Evolutionary conservation across 2,888 invertebrate species (phyloP), one percentile per base, ranked within the genome.

Genomic region (Folsomia candida): DNA sequence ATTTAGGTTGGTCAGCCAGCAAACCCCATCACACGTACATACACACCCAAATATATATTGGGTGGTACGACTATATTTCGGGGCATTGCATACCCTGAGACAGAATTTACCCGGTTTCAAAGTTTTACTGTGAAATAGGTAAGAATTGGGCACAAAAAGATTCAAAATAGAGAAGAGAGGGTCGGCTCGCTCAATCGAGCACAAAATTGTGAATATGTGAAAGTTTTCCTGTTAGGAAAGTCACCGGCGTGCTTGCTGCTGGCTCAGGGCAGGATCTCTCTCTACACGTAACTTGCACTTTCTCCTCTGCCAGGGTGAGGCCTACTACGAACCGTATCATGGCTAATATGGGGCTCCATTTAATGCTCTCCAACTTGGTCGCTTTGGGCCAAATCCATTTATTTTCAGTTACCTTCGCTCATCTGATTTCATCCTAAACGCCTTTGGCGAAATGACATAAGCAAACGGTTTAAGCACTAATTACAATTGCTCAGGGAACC

Each of bases 161-260:
- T 11, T 18, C 47, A n/a, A 26, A 6, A 60, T 9, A 26, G 25
- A 25, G 26, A 60, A 60, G 4, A 22, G 11, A 22, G 26, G 60
- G 25, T 26, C 27, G 9, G 57, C 57, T 62, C 29, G 64, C 24
- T 51, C 64, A 51, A 64, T 64, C 24, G 51, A 64, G 64, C 64
- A 64, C 51, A 47, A 64, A 64, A 51, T 47, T 51, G 64, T 64
- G 51, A 37, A 64, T 37, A 64, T 64, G 64, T 64, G 64, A 64
- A 64, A 64, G 51, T 47, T 64, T 64, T 22, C 47, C 47, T 47
- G 20, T 64, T 62, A 62, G 28, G n/a, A n/a, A n/a, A n/a, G n/a
- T 62, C 29, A 28, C 29, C 14, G 9, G 9, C 18, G 47, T 47
- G 18, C 47, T 18, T 11, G n/a, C 57, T n/a, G 11, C 11, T 6